Percentiles rank a stretch among this genome's conserved stretches.
Evolutionary conservation across 2,888 invertebrate genomes (phyloP).

Genomic region (Elegia similella): DNA sequence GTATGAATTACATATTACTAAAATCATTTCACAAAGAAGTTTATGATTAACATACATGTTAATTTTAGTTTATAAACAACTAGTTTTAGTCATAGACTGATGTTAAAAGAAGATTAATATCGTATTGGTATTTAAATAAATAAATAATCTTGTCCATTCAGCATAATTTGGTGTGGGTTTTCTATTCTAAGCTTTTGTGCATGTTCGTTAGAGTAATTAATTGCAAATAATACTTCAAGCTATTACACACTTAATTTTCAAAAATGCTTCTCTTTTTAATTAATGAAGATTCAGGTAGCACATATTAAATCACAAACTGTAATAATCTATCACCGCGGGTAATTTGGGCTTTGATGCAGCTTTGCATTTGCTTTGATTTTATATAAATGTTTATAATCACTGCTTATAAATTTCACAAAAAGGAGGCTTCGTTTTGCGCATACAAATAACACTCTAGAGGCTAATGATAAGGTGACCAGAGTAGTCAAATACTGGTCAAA

Average conservation of each 20-base stretch:
- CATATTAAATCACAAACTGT: neutral
- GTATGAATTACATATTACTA: constrained; percentile 53
- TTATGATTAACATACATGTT: neutral
- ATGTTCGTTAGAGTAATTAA: neutral
- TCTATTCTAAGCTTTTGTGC: neutral
- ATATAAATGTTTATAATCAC: neutral
- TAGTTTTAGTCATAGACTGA: too few species aligned
- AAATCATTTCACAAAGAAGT: neutral
- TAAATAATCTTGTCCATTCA: neutral
- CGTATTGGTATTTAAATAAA: too few species aligned
- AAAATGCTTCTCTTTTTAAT: neutral
- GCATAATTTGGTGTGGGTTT: neutral
- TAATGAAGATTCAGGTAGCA: neutral
- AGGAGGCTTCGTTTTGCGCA: neutral
- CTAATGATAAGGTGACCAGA: too few species aligned
- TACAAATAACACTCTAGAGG: too few species aligned
- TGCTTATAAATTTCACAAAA: neutral
- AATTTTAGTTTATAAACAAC: neutral
- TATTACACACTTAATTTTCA: neutral
- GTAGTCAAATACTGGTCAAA: too few species aligned
- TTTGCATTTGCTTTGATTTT: neutral
- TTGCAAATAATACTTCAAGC: neutral
- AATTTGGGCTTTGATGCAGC: neutral
- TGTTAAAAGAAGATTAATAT: too few species aligned
- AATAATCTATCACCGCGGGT: neutral